These are phyloP conservation scores for Pangasius sanitwongsei DNA, from an alignment of 2,797 vertebrate species.

Conservation along the genomic window DNA sequence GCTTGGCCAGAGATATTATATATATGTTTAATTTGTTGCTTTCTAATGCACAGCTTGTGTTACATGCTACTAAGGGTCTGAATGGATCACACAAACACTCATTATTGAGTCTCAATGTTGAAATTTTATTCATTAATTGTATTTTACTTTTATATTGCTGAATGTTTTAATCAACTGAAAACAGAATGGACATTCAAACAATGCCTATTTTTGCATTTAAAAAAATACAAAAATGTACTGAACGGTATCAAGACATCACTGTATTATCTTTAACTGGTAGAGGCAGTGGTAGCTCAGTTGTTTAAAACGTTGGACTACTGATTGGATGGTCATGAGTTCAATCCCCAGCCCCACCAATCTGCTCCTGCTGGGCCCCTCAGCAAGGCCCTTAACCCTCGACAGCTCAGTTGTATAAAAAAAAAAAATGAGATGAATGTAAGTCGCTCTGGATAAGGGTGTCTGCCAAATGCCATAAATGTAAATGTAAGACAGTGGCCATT, in stretches of 20 bases:
- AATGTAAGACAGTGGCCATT: background rate
- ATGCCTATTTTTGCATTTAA: background rate
- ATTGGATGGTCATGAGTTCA: too few species aligned
- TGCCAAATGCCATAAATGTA: too few species aligned
- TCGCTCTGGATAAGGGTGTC: too few species aligned
- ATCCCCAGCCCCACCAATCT: too few species aligned
- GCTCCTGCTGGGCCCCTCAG: too few species aligned
- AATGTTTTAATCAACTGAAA: background rate
- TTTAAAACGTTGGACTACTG: too few species aligned
- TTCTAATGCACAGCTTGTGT: background rate
- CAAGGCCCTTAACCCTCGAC: too few species aligned
- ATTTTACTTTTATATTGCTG: background rate
- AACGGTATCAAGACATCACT: background rate
- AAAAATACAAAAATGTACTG: too few species aligned
- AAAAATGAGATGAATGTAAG: too few species aligned
- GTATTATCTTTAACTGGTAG: background rate
- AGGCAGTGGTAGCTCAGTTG: too few species aligned
- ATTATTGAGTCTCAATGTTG: background rate
- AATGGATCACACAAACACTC: background rate
- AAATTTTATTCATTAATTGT: background rate
- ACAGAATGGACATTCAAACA: background rate
- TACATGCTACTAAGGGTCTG: background rate
- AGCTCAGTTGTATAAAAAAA: too few species aligned
- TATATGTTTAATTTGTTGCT: background rate
- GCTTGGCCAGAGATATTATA: background rate